Conservation (phyloP, 1,140 invertebrate genomes). For the Oncopeltus fasciatus region DNA sequence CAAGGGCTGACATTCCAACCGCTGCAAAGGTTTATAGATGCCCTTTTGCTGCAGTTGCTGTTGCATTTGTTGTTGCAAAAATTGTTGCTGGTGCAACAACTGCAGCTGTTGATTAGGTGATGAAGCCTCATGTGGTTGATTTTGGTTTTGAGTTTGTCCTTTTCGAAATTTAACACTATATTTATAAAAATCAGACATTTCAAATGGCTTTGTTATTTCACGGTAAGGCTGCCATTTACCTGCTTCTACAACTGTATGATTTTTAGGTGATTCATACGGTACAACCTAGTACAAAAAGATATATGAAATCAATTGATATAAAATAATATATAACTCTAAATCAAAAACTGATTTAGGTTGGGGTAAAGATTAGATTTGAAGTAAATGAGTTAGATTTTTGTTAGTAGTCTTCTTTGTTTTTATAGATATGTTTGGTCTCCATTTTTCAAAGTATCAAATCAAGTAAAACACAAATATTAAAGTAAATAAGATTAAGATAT, state of each 20-base stretch:
- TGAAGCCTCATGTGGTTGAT: conserved; percentile 12
- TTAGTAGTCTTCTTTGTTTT: no score
- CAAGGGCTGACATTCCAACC: conserved; percentile 33
- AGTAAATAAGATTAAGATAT: no score
- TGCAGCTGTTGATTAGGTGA: no score
- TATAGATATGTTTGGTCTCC: no score
- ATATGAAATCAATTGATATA: conserved; percentile 27
- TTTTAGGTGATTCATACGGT: conserved; percentile 55
- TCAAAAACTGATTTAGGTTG: no score
- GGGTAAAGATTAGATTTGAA: no score
- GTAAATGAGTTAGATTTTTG: no score
- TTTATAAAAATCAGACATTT: conserved; percentile 94
- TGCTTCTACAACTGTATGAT: conserved; percentile 67
- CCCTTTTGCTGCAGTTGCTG: conserved; percentile 37
- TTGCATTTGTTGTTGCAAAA: no score
- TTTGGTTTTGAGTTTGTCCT: conserved; percentile 26
- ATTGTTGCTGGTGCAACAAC: no score
- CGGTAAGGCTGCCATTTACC: conserved; percentile 82
- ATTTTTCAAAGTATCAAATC: no score
- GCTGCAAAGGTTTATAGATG: conserved; percentile 34
- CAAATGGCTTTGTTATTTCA: conserved; percentile 88
- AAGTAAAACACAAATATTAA: no score
- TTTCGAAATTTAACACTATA: conserved; percentile 81
- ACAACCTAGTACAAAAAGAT: conserved; percentile 34
- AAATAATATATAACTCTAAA: no score